Base-by-base conservation (phyloP, 2,113 vertebrate genomes). In the Cervus canadensis region DNA sequence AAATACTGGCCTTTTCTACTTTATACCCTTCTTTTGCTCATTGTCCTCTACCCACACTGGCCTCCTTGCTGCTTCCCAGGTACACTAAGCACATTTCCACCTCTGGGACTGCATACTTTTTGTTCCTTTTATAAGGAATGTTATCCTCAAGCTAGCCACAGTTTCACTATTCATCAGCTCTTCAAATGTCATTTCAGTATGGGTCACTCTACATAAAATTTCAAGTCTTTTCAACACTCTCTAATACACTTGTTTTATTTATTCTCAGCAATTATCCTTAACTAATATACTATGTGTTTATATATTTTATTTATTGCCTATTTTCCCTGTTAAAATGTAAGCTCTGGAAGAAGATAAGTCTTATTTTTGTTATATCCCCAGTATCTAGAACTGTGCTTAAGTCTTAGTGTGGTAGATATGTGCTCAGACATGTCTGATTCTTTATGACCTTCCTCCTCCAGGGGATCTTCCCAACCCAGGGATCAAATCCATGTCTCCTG, bases 311-410 rank as follows among this genome's bases (percentile, higher is more conserved):
- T 81, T 62, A 76, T 78, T 95, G 13, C 57, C 56, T 91, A 33
- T 87, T 95, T 92, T 48, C 62, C 12, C 91, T 78, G 94, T 30
- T 56, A 95, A 59, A 82, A 97, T 89, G 10, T 40, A 89, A 89
- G 64, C 36, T 92, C 43, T 48, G 89, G 13, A 59, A 87, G 36
- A 97, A 79, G 12, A 89, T n/a, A 91, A 21, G 19, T 9, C 48
- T 85, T 91, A 19, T 85, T 59, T 91, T 6, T 76, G 28, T 26
- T 82, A 82, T 4, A 94, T 57, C 19, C 23, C 56, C n/a, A 74
- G 21, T 62, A 97, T 45, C 85, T 92, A 89, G 26, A 89, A 86
- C 48, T 62, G 21, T 87, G 16, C 26, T 94, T 43, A 76, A 76
- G 71, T 76, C 40, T 76, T 76, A 76, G 23, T 7, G 0, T 76